Evolutionary conservation across 2,113 vertebrate species (phyloP), one percentile per base, ranked within the genome.

Genomic region (Eretmochelys imbricata): DNA sequence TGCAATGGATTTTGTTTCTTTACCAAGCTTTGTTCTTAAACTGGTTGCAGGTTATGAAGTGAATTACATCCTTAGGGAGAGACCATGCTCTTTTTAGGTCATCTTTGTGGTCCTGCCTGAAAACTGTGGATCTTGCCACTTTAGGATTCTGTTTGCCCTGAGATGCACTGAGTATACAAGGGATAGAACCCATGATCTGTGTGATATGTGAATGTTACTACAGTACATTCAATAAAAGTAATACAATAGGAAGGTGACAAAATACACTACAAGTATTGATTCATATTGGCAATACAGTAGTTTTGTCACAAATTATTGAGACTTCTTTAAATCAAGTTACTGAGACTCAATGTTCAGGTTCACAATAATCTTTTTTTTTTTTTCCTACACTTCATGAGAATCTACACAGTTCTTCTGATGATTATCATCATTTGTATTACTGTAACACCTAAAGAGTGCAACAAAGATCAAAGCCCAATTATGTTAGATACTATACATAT

Each of bases 81-180:
- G 1, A 4, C n/a, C 75, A 29, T 84, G 2, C 75, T 69, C 87
- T 76, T 5, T 35, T 31, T 35, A 78, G 2, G 9, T 38, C 2
- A 20, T 16, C 5, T 85, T 80, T 69, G 10, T 83, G 4, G 4
- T 65, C 76, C 16, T 25, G 2, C 72, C 42, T 46, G 38, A 12
- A 27, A 76, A 27, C 38, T 9, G 0, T 79, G 90, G 22, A 5
- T 57, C 48, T 82, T 82, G 2, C 1, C 0, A 1, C 13, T 65
- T 65, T 31, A 42, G 8, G 8, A n/a, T 65, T 87, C 89, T 13
- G 2, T 35, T 89, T 53, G 1, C 72, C 7, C 13, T 57, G 10
- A 7, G 2, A 0, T 65, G 2, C 72, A 1, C 4, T 84, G 8
- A 4, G 14, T 76, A 10, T 62, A 8, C 10, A 80, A 5, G 8